Evolutionary conservation across 2,888 invertebrate genomes (phyloP).

Genomic region (Salticus scenicus): DNA sequence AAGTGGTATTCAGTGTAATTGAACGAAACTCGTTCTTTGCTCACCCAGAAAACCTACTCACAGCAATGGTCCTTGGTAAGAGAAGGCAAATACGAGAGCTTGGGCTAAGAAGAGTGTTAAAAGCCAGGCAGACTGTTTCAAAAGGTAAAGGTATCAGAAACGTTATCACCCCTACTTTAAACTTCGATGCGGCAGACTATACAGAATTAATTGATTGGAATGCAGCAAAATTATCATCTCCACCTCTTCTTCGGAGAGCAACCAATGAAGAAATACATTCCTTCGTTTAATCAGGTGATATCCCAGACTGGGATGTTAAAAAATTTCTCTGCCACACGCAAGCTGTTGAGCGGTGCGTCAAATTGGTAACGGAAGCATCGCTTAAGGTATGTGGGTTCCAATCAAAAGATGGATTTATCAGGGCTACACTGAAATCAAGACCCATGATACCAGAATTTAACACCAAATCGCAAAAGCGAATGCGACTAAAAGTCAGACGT

Average conservation of each 20-base stretch:
- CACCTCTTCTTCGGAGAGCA: neutral
- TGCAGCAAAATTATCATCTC: neutral
- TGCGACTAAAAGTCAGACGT: too few species aligned
- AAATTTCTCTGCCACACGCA: neutral
- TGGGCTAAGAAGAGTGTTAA: neutral
- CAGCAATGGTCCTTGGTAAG: neutral
- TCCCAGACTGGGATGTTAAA: neutral
- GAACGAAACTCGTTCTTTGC: conserved; percentile 12
- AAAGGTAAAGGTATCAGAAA: neutral
- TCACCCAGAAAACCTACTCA: neutral
- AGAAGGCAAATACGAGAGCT: neutral
- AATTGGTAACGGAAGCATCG: too few species aligned
- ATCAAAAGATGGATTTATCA: neutral
- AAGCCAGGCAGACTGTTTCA: conserved; percentile 1
- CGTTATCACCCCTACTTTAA: neutral
- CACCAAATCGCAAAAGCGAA: too few species aligned
- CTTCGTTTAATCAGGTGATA: neutral
- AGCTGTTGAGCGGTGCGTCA: too few species aligned
- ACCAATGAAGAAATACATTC: neutral
- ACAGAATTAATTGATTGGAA: neutral
- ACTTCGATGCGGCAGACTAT: neutral
- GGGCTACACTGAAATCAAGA: neutral
- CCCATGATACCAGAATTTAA: too few species aligned
- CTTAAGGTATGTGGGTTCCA: too few species aligned
- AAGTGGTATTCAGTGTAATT: neutral